Base-by-base conservation (phyloP, 35 echinoderm and acorn worm species). In the Nesometra sesokonis region DNA sequence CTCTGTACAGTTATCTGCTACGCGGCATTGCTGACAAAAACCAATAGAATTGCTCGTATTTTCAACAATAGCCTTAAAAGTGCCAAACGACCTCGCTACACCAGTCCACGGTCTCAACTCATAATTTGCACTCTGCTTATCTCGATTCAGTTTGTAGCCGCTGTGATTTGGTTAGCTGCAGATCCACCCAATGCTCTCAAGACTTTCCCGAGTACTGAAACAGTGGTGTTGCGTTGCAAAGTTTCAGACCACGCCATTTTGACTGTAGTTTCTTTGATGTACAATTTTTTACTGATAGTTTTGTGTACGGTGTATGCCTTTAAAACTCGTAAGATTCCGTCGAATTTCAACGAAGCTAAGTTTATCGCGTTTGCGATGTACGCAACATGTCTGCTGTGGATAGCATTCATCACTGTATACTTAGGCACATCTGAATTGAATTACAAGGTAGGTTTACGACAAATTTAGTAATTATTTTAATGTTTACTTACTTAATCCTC, bases 361-460 rank as follows among this genome's bases (percentile, higher is more conserved):
- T 99, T 94, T 57, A 99, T 99, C 36, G 96, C 92, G 31, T 99
- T 99, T 88, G 87, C 96, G 0, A 99, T 99, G 96, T 99, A 99
- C 77, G 94, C 96, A 23, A 99, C 96, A 0, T 99, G 96, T 84
- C 90, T 99, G 30, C 86, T 99, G 81, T 99, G 96, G 96, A 77
- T 90, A 23, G 96, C 96, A 77, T 99, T 99, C 78, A 93, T 99
- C 83, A 93, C 93, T 13, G 94, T 99, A 78, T 93, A 94, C 38
- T 77, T 94, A 38, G 96, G 92, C 30, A 99, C 96, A 32, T 92
- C 96, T 43, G 90, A 93, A 37, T 94, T 90, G 82, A 93, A 99
- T 90, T 93, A 91, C 47, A 92, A 94, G 93, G 96, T 99, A 86
- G 92, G 88, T 83, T 33, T 11, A n/a, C n/a, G n/a, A n/a, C n/a